Percentiles rank a stretch among this genome's conserved stretches.
These are phyloP conservation scores for Sinella curviseta DNA, from an alignment of 1,140 invertebrate genomes.

Conservation along the genomic window DNA sequence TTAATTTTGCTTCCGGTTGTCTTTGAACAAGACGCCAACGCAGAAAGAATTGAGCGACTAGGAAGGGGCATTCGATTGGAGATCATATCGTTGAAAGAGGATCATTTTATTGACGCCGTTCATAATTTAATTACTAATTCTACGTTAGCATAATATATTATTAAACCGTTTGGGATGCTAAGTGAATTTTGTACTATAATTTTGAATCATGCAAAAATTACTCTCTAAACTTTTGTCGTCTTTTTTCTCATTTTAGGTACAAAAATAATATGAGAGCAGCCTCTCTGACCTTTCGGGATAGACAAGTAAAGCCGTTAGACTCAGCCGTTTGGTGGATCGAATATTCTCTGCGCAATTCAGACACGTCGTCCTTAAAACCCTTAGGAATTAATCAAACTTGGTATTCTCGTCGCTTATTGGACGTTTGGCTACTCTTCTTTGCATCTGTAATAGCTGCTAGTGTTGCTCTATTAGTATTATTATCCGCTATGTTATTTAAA, in stretches of 20 bases:
- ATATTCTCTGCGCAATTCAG: constrained; percentile 53
- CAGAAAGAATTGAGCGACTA: constrained; percentile 36
- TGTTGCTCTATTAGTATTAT: background rate
- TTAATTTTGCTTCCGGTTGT: constrained; percentile 58
- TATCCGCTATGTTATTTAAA: background rate
- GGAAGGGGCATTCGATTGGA: constrained; percentile 49
- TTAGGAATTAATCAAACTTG: constrained; percentile 51
- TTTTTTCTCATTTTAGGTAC: constrained; percentile 10
- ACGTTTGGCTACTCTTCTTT: constrained; percentile 55
- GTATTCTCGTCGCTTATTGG: constrained; percentile 65
- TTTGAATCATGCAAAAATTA: background rate
- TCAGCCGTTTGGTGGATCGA: constrained; percentile 52
- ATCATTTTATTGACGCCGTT: constrained; percentile 51
- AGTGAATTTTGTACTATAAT: background rate
- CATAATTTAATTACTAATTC: constrained; percentile 48
- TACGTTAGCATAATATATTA: background rate
- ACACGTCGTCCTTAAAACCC: constrained; percentile 48
- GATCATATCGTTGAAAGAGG: constrained; percentile 50
- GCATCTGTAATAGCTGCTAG: background rate
- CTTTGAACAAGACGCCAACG: constrained; percentile 58
- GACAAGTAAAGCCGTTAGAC: constrained; percentile 47
- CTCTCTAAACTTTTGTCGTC: background rate
- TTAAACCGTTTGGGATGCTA: too few species aligned
- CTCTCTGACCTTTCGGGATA: constrained; percentile 41
- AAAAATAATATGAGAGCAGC: constrained; percentile 27